phyloP scores from a whole-genome alignment of 2,888 invertebrate species.

The Campoplex nolae region DNA sequence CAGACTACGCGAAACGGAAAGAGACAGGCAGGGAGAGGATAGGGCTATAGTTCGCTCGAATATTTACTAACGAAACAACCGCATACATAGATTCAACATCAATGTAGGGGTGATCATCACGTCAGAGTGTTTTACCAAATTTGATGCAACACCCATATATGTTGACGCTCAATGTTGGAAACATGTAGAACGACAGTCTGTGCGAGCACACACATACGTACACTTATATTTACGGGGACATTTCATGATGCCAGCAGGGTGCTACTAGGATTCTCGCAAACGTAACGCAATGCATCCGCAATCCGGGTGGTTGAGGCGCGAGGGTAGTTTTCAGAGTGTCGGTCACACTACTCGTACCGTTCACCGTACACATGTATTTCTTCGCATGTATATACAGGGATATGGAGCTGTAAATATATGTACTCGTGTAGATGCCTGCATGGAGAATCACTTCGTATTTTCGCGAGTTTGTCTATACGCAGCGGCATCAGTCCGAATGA shows the following conservation, averaged over 20 bases:
- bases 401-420: conserved; percentile 15
- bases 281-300: conserved; percentile 44
- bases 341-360: conserved; percentile 53
- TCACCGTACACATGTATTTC: conserved; percentile 13
- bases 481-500: conserved; percentile 54
- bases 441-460: conserved; percentile 52
- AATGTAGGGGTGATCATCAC: conserved; percentile 15
- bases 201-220: neutral
- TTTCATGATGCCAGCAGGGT: neutral
- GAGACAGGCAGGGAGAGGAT: neutral
- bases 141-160: conserved; percentile 67
- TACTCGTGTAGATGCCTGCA: conserved; percentile 7
- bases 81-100: conserved; percentile 18
- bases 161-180: conserved; percentile 56
- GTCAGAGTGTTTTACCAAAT: conserved; percentile 74
- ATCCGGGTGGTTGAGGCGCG: conserved; percentile 40
- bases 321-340: conserved; percentile 60
- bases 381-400: conserved; percentile 2
- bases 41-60: conserved; percentile 13
- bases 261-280: conserved; percentile 28
- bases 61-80: conserved; percentile 37
- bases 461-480: conserved; percentile 40
- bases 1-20: neutral
- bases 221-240: conserved; percentile 22
- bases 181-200: conserved; percentile 43